Percentiles rank a stretch among this genome's conserved stretches.
Evolutionary conservation across 2,888 invertebrate genomes (phyloP).

Genomic region (Lithodes maja): DNA sequence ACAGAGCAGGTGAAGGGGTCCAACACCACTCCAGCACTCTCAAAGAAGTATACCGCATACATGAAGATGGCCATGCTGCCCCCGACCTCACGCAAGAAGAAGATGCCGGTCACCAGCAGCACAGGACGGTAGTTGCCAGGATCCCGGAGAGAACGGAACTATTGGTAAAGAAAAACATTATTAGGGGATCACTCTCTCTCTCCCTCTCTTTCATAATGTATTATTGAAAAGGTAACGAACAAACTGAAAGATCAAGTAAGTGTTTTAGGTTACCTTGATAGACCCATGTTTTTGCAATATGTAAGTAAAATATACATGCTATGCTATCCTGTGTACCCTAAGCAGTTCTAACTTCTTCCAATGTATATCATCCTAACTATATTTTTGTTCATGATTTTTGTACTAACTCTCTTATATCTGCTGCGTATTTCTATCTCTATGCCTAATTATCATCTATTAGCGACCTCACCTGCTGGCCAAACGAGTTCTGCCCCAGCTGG

Average conservation of each 20-base stretch:
- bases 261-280: too few relatives aligned
- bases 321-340: too few relatives aligned
- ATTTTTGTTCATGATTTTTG: too few relatives aligned
- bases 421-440: too few relatives aligned
- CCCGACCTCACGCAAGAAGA: slow-evolving; percentile 75
- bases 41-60: slow-evolving; percentile 75
- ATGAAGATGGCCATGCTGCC: slow-evolving; percentile 76
- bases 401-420: too few relatives aligned
- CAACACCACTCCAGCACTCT: slow-evolving; percentile 72
- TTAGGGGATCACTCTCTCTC: neutral
- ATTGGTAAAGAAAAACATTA: slow-evolving; percentile 22
- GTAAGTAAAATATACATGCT: too few relatives aligned
- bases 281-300: too few relatives aligned
- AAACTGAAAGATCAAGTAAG: too few relatives aligned
- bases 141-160: slow-evolving; percentile 73
- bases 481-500: slow-evolving; percentile 26
- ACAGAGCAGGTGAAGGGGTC: slow-evolving; percentile 74
- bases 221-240: too few relatives aligned
- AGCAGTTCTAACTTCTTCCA: too few relatives aligned
- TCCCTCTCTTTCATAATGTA: neutral
- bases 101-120: slow-evolving; percentile 73
- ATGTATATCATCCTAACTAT: too few relatives aligned
- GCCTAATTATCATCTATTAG: too few relatives aligned
- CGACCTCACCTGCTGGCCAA: slow-evolving; percentile 52
- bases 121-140: slow-evolving; percentile 73